These are phyloP conservation scores for Belonocnema kinseyi DNA, from an alignment of 1,140 invertebrate species.

Conservation along the genomic window DNA sequence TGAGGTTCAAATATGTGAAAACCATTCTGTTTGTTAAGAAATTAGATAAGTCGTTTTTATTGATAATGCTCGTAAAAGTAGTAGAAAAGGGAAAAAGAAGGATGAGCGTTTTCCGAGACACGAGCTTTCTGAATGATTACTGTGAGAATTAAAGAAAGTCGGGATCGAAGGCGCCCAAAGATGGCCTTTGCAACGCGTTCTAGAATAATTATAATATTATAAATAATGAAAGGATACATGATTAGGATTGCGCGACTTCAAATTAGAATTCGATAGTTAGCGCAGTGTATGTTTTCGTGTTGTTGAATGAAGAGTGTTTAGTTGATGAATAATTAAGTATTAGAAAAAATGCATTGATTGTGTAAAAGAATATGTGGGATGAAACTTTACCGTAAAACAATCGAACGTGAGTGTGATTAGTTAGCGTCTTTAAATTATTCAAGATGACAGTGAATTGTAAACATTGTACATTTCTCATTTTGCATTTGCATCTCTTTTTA, in stretches of 20 bases:
- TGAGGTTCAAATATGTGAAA: conserved; percentile 14
- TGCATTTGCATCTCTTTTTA: conserved; percentile 49
- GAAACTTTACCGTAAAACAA: conserved; percentile 28
- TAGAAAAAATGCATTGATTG: conserved; percentile 13
- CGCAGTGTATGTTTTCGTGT: conserved; percentile 6
- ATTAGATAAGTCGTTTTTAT: conserved; percentile 61
- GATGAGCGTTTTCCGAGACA: conserved; percentile 49
- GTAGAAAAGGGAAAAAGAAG: conserved; percentile 36
- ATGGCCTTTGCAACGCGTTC: conserved; percentile 52
- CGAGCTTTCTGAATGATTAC: conserved; percentile 45
- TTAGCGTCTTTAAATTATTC: conserved; percentile 32
- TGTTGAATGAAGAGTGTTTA: conserved; percentile 9
- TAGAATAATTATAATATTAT: conserved; percentile 38
- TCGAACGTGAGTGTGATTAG: conserved; percentile 35
- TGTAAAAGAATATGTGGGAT: background rate
- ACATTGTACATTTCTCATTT: conserved; percentile 42
- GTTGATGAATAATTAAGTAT: background rate
- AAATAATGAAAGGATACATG: background rate
- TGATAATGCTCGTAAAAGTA: conserved; percentile 36
- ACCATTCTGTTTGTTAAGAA: conserved; percentile 12
- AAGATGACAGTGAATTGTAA: conserved; percentile 27
- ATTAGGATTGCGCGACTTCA: background rate
- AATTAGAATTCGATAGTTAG: background rate
- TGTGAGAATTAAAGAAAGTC: conserved; percentile 25
- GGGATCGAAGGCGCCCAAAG: conserved; percentile 34